Base-by-base conservation (phyloP, 2,113 vertebrate species). In the Mionectes macconnelli region DNA sequence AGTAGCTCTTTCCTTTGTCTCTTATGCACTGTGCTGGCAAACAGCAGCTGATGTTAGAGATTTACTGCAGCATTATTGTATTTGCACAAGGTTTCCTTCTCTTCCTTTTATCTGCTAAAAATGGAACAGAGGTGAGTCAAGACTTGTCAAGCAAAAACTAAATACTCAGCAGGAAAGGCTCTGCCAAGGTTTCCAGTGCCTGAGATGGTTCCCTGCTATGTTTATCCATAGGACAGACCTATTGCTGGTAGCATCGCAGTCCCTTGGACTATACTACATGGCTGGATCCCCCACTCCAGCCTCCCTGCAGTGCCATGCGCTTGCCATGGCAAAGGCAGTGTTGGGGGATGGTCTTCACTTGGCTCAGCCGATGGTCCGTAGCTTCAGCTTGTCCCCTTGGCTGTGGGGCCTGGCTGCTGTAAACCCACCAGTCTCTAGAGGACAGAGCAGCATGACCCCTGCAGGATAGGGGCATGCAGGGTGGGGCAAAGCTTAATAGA, bases 291-390 rank as follows among this genome's bases (percentile, higher is more conserved):
- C 49, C 53, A 24, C 0, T 40, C 63, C 68, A 59, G 40, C 21
- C 63, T 83, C 70, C 68, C 28, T 6, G 0, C 53, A 13, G 64
- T 14, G 42, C 47, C 3, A 1, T 12, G 45, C 76, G 89, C 96
- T 96, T 97, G 98, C 98, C 97, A 0, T 98, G 98, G 92, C 98
- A 99, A 57, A 97, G 85, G 8, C 98, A 98, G 86, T 98, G 97
- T 88, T 98, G 98, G 75, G 98, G 98, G 76, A 98, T 94, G 12
- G 98, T 98, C 94, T 99, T 98, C 93, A 98, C 98, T 93, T 98
- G 98, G 25, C 96, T 92, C 33, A 99, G 97, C 3, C 98, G 98
- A 52, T 98, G 98, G 78, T 98, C 98, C 52, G 99, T 92, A 16
- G 98, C 98, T 96, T 98, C 98, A 39, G 98, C 98, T 95, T 98